phyloP scores from a whole-genome alignment of 2,888 invertebrate genomes.

The Idaea aversata region DNA sequence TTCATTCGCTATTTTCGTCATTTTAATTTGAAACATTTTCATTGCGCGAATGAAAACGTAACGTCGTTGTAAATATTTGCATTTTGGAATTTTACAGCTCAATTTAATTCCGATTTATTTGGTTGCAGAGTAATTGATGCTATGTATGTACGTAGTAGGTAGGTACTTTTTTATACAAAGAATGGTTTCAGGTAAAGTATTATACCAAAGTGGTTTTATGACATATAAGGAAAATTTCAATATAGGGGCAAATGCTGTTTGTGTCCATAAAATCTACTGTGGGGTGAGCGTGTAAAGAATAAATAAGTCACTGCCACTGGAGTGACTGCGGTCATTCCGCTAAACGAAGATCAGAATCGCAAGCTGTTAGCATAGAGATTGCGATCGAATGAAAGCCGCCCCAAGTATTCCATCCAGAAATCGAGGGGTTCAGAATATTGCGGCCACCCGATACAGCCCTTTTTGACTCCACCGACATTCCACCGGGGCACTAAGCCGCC shows the following conservation, averaged over 20 bases:
- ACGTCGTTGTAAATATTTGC: conserved; percentile 35
- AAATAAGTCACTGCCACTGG: conserved; percentile 73
- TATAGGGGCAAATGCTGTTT: conserved; percentile 57
- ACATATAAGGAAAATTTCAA: conserved; percentile 61
- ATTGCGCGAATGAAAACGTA: conserved; percentile 33
- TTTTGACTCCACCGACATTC: conserved; percentile 69
- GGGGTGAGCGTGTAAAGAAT: conserved; percentile 78
- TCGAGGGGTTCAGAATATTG: conserved; percentile 74
- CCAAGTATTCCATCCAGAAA: conserved; percentile 75
- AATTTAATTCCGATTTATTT: conserved; percentile 25
- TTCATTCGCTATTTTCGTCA: conserved; percentile 35
- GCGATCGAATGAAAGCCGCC: conserved; percentile 77
- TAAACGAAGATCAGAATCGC: conserved; percentile 81
- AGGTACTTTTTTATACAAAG: not conserved
- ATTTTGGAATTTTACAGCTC: conserved; percentile 25
- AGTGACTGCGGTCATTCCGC: conserved; percentile 80
- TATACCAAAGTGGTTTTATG: conserved; percentile 49
- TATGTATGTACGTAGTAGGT: not conserved
- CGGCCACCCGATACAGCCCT: conserved; percentile 68
- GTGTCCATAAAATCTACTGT: conserved; percentile 74
- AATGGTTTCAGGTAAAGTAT: conserved; percentile 26
- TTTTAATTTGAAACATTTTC: conserved; percentile 42
- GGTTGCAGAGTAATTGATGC: conserved; percentile 13
- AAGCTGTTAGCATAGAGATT: conserved; percentile 81
- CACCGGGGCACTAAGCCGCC: conserved; percentile 56